Percentiles rank a stretch among this genome's conserved stretches.
These are phyloP conservation scores for Uria lomvia DNA, from an alignment of 2,113 vertebrate species.

Conservation along the genomic window DNA sequence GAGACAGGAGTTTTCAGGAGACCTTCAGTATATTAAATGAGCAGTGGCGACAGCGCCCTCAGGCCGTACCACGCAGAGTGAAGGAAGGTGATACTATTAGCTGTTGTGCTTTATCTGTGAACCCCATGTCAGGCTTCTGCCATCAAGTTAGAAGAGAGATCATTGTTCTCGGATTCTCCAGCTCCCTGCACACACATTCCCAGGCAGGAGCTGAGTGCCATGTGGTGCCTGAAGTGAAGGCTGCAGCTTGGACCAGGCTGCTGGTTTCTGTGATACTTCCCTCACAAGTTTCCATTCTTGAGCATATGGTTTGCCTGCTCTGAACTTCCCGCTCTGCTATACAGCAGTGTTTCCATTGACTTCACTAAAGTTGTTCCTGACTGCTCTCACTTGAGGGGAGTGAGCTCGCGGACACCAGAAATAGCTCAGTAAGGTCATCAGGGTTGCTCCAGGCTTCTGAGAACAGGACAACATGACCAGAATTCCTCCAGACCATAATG, in stretches of 20 bases:
- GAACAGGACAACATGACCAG: background rate
- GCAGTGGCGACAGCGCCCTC: too few relatives aligned
- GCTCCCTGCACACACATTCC: fast-evolving
- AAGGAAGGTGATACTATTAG: background rate
- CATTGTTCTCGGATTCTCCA: background rate
- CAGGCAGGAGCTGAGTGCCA: background rate
- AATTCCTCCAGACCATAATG: background rate
- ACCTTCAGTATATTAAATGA: background rate
- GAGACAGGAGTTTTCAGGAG: background rate
- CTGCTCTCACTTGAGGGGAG: background rate
- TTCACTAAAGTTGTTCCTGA: background rate
- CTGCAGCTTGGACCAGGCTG: background rate
- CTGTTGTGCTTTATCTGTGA: background rate
- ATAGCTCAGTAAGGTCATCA: background rate
- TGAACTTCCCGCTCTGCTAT: background rate
- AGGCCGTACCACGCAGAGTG: background rate
- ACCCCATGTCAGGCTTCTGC: background rate
- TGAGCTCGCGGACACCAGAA: background rate
- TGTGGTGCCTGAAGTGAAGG: background rate
- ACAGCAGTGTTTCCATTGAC: background rate
- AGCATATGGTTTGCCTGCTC: background rate
- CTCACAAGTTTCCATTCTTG: background rate
- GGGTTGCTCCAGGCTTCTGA: background rate
- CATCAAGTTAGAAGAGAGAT: background rate
- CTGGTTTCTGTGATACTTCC: background rate